Base-by-base conservation (phyloP, 1,140 invertebrate genomes). In the Saxidomus purpurata region DNA sequence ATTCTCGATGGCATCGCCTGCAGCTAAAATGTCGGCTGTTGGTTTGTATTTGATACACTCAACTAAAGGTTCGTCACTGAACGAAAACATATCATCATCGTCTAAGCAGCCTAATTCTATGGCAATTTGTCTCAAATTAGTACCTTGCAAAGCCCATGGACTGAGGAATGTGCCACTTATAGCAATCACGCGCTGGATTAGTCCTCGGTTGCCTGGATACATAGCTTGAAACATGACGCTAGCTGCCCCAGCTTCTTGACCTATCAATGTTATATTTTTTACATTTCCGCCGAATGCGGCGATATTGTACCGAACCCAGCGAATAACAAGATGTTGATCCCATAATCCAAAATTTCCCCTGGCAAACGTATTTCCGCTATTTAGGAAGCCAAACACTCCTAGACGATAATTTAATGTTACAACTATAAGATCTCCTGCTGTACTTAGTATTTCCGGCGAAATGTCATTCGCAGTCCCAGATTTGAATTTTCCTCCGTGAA, bases 371-470 rank as follows among this genome's bases (percentile, higher is more conserved):
- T 77, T 55, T 2, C 34, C 87, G 40, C 52, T 89, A 69, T 43
- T 84, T 19, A 89, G 22, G 38, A 89, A 89, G 28, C 87, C 87
- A 28, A 89, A 77, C 4, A 89, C 43, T 22, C 80, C 80, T 15
- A 89, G 55, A 25, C 87, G 79, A 74, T 89, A 89, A 47, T 89
- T 89, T 22, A 89, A 6, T 11, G 87, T 89, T 9, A 89, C 87
- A 25, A 89, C 52, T 36, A 89, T 83, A 9, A 89, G 15, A 49
- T 89, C 67, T 25, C 71, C 52, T 19, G 43, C 34, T 15, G 63
- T 13, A 17, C 61, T 22, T 6, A 89, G 55, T 36, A 77, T 77
- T 47, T 89, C 87, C 28, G 80, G 80, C 28, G 80, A 76, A 13
- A 83, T 49, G 19, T 59, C 69, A 49, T 28, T 52, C 0, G 79